Base-by-base conservation (phyloP, 2,888 invertebrate species). In the Adelognathus sp. region DNA sequence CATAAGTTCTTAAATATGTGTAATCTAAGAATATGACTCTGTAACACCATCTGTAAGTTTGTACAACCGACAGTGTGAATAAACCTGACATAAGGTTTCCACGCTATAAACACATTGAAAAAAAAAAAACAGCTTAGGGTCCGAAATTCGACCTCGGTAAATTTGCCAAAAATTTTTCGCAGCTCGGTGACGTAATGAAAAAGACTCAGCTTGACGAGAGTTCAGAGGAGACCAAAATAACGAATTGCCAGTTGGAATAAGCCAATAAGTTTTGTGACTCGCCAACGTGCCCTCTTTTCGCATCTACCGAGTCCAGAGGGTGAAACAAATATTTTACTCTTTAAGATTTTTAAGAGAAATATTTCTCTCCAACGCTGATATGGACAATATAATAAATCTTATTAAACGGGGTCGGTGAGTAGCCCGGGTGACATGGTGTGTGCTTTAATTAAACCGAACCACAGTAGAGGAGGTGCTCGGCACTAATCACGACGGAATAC, bases 381-480 rank as follows among this genome's bases (percentile, higher is more conserved):
- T 46, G 63, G 66, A 70, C 70, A 74, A 64, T 77, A 63, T 73
- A 39, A 73, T 64, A 70, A 78, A 79, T 70, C 52, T 18, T 66
- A 79, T 74, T 70, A 70, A 64, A 70, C 36, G 52, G 66, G 54
- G 60, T 39, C 16, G 24, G 31, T 14, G 6, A 29, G 21, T 36
- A 11, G n/a, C 9, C 24, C 39, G 21, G 41, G 29, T 27, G 56
- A 46, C 75, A 63, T 71, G 61, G 71, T 54, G 70, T 71, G 75
- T 46, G 54, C 67, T 66, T 75, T 71, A 75, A 75, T 79, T 79
- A 79, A 79, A 75, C 71, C 60, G 66, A 61, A 75, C 29, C 73
- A 66, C 75, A 67, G 75, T 79, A 71, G 71, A 79, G 75, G 75
- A 75, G 71, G 79, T 71, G 75, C 71, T 79, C 71, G 79, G 75